Base-by-base conservation (phyloP, 2,113 vertebrate species). In the Perccottus glenii region DNA sequence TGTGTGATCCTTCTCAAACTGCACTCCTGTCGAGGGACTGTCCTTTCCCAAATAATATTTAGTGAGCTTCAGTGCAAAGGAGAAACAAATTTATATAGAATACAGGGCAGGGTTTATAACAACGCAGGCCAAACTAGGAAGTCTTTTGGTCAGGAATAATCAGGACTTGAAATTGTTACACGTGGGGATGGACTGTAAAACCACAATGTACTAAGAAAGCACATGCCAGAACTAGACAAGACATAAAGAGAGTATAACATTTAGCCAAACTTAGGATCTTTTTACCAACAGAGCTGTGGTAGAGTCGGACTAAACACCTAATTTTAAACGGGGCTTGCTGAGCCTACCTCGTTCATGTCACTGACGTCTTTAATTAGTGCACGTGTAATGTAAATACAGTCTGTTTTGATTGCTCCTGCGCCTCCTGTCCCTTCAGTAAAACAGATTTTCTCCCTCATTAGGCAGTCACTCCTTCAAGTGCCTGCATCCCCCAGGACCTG, bases 401-500 rank as follows among this genome's bases (percentile, higher is more conserved):
- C 81, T 89, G 89, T 83, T 78, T 77, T 82, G 83, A 87, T 85
- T 81, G 84, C 85, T 83, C 76, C 68, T 38, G 57, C 2, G 79
- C 81, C 84, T 83, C 82, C 75, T 77, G 83, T 85, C 84, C 82
- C 84, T 27, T 60, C 58, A 52, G 53, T 84, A 74, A 81, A 85
- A 86, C 87, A 84, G 80, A 89, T 91, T 91, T 90, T 89, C 85
- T 80, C 84, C 85, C 90, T 91, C 90, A 90, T 90, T 91, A 90
- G 68, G 84, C 87, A 85, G 75, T 88, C 87, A 67, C 85, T 90
- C 81, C 88, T 91, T 91, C 87, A 89, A 91, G 90, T 87, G 80
- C 72, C 81, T 60, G 45, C 1, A 38, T 88, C 89, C 87, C 85
- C 3, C 15, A 70, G 85, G 87, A 84, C 80, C 83, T 85, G 85